Evolutionary conservation across 2,888 invertebrate species (phyloP).

Genomic region (Nowickia ferox): DNA sequence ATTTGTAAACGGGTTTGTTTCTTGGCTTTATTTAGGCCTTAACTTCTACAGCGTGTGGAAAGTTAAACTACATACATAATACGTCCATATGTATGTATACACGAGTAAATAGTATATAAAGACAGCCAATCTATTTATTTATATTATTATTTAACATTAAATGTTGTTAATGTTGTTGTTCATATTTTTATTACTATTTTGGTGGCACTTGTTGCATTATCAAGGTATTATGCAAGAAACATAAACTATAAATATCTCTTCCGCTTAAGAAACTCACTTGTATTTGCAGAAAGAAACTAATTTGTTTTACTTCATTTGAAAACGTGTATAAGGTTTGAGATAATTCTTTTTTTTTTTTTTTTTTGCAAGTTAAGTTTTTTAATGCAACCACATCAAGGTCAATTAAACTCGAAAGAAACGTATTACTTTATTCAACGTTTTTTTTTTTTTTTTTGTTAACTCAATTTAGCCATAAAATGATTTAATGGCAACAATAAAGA

Average conservation of each 20-base stretch:
- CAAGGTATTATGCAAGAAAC: constrained; percentile 46
- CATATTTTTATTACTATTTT: not conserved
- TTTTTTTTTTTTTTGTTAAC: not conserved
- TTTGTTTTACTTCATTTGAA: not conserved
- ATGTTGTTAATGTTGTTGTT: constrained; percentile 1
- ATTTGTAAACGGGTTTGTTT: constrained; percentile 51
- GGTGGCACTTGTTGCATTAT: constrained; percentile 35
- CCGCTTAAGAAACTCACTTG: constrained; percentile 22
- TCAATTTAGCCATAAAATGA: not conserved
- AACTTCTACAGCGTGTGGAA: constrained; percentile 7
- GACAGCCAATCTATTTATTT: constrained; percentile 29
- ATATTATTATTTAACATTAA: constrained; percentile 29
- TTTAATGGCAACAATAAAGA: constrained; percentile 15
- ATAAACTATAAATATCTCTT: constrained; percentile 22
- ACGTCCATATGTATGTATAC: too few relatives aligned
- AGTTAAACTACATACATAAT: constrained; percentile 1
- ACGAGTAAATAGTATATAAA: not conserved
- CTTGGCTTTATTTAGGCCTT: not conserved
- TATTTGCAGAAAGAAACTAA: not conserved
- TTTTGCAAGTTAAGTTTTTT: not conserved
- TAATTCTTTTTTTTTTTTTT: constrained; percentile 28
- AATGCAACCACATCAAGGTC: constrained; percentile 27
- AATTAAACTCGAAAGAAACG: constrained; percentile 14
- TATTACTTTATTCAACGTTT: not conserved
- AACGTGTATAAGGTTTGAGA: not conserved